phyloP scores from a whole-genome alignment of 2,888 invertebrate species.

The Polyommatus iphigenia region DNA sequence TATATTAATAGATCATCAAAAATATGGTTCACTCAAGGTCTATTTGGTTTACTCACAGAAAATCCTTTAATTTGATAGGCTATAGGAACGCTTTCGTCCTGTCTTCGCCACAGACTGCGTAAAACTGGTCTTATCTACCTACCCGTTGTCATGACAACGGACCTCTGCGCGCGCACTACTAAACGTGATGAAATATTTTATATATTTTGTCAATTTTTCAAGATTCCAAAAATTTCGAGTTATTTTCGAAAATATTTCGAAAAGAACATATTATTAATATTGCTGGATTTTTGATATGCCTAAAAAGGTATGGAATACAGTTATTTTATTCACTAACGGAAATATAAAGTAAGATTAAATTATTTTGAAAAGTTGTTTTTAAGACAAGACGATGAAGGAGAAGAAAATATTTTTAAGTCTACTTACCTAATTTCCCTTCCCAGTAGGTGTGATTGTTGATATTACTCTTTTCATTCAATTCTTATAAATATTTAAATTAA shows the following conservation, averaged over 20 bases:
- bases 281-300: slow-evolving; percentile 53
- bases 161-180: slow-evolving; percentile 66
- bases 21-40: slow-evolving; percentile 44
- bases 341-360: not conserved
- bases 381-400: too few relatives aligned
- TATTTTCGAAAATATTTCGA: slow-evolving; percentile 35
- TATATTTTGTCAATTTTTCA: slow-evolving; percentile 48
- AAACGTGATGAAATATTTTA: slow-evolving; percentile 38
- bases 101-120: not conserved
- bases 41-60: slow-evolving; percentile 45
- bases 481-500: too few relatives aligned
- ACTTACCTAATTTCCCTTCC: too few relatives aligned
- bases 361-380: not conserved
- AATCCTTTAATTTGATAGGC: not conserved
- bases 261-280: slow-evolving; percentile 35
- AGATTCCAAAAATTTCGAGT: not conserved
- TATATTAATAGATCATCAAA: not conserved
- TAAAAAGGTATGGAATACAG: slow-evolving; percentile 62
- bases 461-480: too few relatives aligned
- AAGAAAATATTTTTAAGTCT: too few relatives aligned
- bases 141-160: slow-evolving; percentile 59
- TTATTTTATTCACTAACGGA: not conserved
- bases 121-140: not conserved
- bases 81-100: slow-evolving; percentile 9
- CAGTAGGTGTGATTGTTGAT: too few relatives aligned